Evolutionary conservation across 2,888 invertebrate genomes (phyloP).

Genomic region (Conistra vaccinii): DNA sequence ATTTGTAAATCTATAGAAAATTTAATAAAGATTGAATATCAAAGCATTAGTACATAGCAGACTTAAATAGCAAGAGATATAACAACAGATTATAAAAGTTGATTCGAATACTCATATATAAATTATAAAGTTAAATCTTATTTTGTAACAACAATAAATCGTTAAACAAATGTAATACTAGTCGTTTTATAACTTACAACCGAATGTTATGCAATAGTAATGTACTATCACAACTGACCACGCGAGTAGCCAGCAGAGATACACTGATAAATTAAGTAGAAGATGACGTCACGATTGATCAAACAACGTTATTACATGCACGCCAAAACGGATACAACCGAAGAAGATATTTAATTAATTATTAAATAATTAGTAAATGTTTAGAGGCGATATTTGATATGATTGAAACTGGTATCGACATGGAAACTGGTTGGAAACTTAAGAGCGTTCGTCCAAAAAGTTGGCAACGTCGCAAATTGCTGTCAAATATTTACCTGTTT

Average conservation of each 20-base stretch:
- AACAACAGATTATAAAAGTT: conserved; percentile 73
- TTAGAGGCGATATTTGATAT: conserved; percentile 21
- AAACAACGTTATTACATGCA: conserved; percentile 56
- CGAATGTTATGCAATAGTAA: conserved; percentile 74
- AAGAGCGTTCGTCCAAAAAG: too few species aligned
- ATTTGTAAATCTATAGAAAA: conserved; percentile 70
- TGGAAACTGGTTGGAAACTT: conserved; percentile 31
- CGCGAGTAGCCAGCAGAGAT: conserved; percentile 65
- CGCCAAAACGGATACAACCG: conserved; percentile 20
- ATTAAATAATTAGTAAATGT: conserved; percentile 20
- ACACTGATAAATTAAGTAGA: conserved; percentile 60
- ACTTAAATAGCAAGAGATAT: conserved; percentile 70
- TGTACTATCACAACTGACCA: conserved; percentile 74
- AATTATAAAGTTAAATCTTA: conserved; percentile 77
- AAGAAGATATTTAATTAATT: conserved; percentile 5
- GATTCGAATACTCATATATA: conserved; percentile 75
- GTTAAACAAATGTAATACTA: conserved; percentile 80
- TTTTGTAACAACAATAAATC: conserved; percentile 77
- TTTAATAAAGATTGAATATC: conserved; percentile 71
- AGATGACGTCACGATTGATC: conserved; percentile 58
- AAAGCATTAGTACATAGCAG: conserved; percentile 76
- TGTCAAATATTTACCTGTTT: too few species aligned
- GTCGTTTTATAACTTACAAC: conserved; percentile 73
- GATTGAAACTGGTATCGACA: conserved; percentile 2
- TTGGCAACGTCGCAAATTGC: too few species aligned